These are phyloP conservation scores for Sarcophaga subvicina DNA, from an alignment of 2,888 invertebrate genomes.

Conservation along the genomic window DNA sequence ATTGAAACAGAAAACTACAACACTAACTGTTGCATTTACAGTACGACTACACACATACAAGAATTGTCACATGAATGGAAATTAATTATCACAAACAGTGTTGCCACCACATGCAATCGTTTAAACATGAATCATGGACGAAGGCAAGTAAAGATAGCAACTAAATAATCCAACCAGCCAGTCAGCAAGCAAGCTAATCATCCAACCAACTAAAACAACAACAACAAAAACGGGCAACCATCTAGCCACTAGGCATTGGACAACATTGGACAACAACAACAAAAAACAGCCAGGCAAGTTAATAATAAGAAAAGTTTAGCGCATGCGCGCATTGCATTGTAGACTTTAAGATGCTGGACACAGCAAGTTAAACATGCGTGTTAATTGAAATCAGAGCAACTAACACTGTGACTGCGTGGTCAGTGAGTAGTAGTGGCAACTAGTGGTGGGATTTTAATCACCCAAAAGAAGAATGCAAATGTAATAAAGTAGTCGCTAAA, in stretches of 20 bases:
- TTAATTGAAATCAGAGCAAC: conserved; percentile 76
- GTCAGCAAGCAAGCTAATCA: background rate
- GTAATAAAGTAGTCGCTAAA: conserved; percentile 65
- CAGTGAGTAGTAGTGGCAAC: conserved; percentile 56
- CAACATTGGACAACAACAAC: background rate
- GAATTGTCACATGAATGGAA: conserved; percentile 68
- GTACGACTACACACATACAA: conserved; percentile 41
- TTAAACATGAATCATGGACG: conserved; percentile 67
- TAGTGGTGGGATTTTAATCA: conserved; percentile 62
- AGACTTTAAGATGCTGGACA: conserved; percentile 31
- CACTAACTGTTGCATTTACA: conserved; percentile 25
- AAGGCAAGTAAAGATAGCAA: conserved; percentile 54
- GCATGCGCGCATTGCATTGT: background rate
- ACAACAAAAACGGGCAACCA: background rate
- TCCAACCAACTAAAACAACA: conserved; percentile 10
- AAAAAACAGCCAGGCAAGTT: conserved; percentile 23
- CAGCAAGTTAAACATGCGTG: conserved; percentile 77
- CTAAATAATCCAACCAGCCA: conserved; percentile 6
- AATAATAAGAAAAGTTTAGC: conserved; percentile 39
- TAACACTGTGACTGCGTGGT: conserved; percentile 64
- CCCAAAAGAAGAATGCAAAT: conserved; percentile 54
- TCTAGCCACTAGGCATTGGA: background rate
- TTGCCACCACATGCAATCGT: conserved; percentile 69
- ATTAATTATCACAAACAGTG: conserved; percentile 70
- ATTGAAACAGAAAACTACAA: background rate